Percentiles rank a stretch among this genome's conserved stretches.
phyloP scores from a whole-genome alignment of 2,888 invertebrate species.

The Phalangium opilio region DNA sequence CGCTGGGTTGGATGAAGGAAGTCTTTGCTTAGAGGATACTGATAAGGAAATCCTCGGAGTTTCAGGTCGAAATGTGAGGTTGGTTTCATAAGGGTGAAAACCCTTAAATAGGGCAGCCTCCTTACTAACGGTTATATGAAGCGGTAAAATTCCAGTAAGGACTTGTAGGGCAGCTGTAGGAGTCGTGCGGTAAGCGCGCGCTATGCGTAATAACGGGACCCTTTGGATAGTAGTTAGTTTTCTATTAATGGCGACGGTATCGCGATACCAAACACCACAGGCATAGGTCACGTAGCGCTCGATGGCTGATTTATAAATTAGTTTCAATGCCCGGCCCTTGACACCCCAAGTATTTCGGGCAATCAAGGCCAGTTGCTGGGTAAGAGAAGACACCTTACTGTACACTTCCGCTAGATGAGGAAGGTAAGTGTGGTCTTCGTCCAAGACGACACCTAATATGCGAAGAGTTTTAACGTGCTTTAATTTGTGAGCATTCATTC shows the following conservation, averaged over 20 bases:
- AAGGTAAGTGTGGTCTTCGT: not conserved
- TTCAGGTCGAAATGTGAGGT: not conserved
- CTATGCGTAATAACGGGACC: not conserved
- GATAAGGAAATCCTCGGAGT: not conserved
- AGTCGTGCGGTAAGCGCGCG: not conserved
- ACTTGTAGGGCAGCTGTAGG: not conserved
- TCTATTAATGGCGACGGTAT: not conserved
- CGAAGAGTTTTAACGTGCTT: too few species aligned
- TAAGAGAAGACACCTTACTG: not conserved
- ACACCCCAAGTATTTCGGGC: not conserved
- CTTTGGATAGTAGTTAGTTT: not conserved
- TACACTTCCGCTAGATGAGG: not conserved
- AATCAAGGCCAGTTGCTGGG: not conserved
- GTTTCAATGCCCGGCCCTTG: not conserved
- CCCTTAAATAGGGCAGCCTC: not conserved
- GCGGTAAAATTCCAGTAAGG: not conserved
- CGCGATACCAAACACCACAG: not conserved
- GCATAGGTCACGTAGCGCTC: not conserved
- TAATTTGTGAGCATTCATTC: too few species aligned
- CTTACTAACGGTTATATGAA: not conserved
- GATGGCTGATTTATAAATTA: not conserved
- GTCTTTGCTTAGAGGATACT: not conserved
- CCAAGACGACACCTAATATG: too few species aligned
- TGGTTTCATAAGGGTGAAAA: too few species aligned
- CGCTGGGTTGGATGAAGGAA: not conserved